Percentiles rank a stretch among this genome's conserved stretches.
These are phyloP conservation scores for Morpho deidamia DNA, from an alignment of 2,888 invertebrate genomes.

Conservation along the genomic window DNA sequence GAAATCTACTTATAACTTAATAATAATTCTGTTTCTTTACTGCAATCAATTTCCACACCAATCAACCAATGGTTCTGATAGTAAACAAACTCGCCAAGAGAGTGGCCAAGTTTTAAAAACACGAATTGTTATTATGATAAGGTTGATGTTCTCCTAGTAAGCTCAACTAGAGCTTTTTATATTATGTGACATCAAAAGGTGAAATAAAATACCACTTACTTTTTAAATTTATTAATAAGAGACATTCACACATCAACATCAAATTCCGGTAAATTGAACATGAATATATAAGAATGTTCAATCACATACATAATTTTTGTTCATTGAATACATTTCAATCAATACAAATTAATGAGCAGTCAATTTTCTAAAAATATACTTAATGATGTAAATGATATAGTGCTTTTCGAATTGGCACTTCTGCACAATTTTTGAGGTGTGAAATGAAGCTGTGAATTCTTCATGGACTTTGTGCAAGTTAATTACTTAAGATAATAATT, in stretches of 20 bases:
- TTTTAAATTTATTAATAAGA: constrained; percentile 72
- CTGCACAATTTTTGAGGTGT: constrained; percentile 17
- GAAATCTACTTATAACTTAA: too few species aligned
- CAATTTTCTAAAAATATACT: constrained; percentile 6
- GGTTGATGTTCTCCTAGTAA: too few species aligned
- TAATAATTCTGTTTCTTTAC: too few species aligned
- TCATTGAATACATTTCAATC: constrained; percentile 11
- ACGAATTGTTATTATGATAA: too few species aligned
- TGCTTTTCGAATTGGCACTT: constrained; percentile 24
- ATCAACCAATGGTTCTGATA: too few species aligned
- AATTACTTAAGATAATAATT: constrained; percentile 11
- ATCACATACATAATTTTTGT: constrained; percentile 18
- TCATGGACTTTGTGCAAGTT: constrained; percentile 12
- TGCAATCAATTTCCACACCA: too few species aligned
- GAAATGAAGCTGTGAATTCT: not conserved
- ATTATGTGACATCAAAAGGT: not conserved
- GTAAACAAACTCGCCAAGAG: too few species aligned
- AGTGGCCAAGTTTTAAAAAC: too few species aligned
- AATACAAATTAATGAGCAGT: constrained; percentile 15
- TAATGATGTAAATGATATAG: constrained; percentile 13
- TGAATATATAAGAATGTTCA: constrained; percentile 23
- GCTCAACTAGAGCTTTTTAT: too few species aligned
- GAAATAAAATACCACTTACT: constrained; percentile 20
- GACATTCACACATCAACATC: constrained; percentile 78
- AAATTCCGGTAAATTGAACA: constrained; percentile 27